These are phyloP conservation scores for Eubasilissa splendida DNA, from an alignment of 2,888 invertebrate genomes.

Conservation along the genomic window DNA sequence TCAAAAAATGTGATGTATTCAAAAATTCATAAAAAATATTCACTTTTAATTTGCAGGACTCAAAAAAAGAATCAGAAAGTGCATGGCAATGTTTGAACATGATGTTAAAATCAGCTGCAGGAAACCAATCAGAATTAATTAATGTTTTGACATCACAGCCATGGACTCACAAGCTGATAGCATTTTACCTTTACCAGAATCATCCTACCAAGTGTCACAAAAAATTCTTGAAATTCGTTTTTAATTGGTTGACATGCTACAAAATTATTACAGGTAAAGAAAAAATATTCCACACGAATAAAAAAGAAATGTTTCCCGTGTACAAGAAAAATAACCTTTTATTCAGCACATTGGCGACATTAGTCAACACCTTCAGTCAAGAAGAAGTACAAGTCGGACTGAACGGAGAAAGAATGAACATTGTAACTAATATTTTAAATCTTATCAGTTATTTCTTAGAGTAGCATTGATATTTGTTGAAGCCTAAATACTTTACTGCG, in stretches of 20 bases:
- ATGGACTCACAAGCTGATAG: conserved; percentile 54
- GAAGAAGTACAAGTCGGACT: conserved; percentile 34
- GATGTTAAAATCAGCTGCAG: conserved; percentile 43
- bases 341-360: conserved; percentile 27
- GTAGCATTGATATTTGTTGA: background rate
- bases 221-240: conserved; percentile 52
- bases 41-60: conserved; percentile 46
- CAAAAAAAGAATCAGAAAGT: conserved; percentile 44
- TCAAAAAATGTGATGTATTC: too few relatives aligned
- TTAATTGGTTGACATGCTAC: conserved; percentile 52
- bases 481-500: too few relatives aligned
- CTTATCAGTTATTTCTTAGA: conserved; percentile 38
- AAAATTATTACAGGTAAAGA: conserved; percentile 37
- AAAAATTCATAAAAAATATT: too few relatives aligned
- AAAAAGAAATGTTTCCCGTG: conserved; percentile 3
- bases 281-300: background rate
- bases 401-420: conserved; percentile 16
- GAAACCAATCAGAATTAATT: conserved; percentile 30
- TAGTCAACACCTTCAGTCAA: conserved; percentile 38
- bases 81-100: conserved; percentile 48
- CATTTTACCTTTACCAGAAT: conserved; percentile 52
- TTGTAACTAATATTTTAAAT: conserved; percentile 45
- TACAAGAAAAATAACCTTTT: conserved; percentile 24
- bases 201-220: conserved; percentile 32
- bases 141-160: conserved; percentile 42